Conservation (phyloP, 1,140 invertebrate species). For the Heliconius eleuchia region DNA sequence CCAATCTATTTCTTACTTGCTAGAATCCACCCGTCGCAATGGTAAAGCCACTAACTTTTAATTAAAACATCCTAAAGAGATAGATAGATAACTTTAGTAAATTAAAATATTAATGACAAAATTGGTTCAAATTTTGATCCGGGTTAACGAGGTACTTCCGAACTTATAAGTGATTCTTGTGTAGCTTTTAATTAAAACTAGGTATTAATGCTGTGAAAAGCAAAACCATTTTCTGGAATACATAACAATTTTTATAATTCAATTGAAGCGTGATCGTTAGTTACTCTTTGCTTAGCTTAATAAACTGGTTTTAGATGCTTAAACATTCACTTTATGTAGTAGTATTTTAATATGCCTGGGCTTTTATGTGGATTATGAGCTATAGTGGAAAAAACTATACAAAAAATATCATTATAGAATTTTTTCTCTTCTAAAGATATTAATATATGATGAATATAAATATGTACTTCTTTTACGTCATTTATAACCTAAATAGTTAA, state of each 20-base stretch:
- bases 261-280: conserved; percentile 9
- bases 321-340: not conserved
- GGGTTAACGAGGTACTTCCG: conserved; percentile 35
- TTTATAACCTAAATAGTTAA: no score
- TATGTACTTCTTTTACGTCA: no score
- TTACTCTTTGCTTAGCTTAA: not conserved
- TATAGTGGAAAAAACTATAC: not conserved
- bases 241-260: conserved; percentile 9
- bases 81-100: conserved; percentile 19
- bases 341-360: not conserved
- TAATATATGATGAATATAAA: no score
- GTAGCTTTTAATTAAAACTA: conserved; percentile 35
- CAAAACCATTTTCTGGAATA: not conserved
- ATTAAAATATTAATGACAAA: conserved; percentile 39
- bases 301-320: conserved; percentile 1
- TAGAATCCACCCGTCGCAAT: not conserved
- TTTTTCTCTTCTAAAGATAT: not conserved
- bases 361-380: not conserved
- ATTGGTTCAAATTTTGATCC: conserved; percentile 36
- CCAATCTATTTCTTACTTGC: not conserved
- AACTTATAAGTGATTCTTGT: conserved; percentile 38
- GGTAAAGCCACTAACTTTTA: conserved; percentile 12
- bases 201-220: conserved; percentile 12
- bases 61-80: conserved; percentile 18
- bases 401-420: not conserved